Conservation (phyloP, 2,113 vertebrate genomes). For the Corythoichthys haematopterus region DNA sequence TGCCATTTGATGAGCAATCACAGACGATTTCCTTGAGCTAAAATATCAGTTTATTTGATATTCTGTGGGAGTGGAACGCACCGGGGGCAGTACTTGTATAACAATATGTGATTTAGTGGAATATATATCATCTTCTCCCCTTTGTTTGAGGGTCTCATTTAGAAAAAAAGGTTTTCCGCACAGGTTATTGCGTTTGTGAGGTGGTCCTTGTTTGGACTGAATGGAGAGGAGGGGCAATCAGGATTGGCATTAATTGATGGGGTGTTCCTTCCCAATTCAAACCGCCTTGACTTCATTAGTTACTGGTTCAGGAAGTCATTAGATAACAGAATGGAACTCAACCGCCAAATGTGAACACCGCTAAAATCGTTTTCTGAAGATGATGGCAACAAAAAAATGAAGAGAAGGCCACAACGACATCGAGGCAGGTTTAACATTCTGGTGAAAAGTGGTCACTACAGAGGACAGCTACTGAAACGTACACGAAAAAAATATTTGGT, state of each 20-base stretch:
- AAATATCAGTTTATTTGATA: slow-evolving; percentile 7
- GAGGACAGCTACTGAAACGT: too few relatives aligned
- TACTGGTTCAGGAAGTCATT: slow-evolving; percentile 62
- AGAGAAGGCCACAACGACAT: too few relatives aligned
- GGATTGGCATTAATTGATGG: slow-evolving; percentile 67
- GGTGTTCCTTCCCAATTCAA: slow-evolving; percentile 38
- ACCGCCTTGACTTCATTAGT: slow-evolving; percentile 37
- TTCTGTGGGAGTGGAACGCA: slow-evolving; percentile 68
- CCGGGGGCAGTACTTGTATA: slow-evolving; percentile 71
- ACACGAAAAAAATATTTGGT: too few relatives aligned
- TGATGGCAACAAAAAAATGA: too few relatives aligned
- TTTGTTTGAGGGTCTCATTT: slow-evolving; percentile 57
- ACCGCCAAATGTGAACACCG: too few relatives aligned
- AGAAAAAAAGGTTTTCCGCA: slow-evolving; percentile 57
- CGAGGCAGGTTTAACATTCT: too few relatives aligned
- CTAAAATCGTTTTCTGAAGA: too few relatives aligned
- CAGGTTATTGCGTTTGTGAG: slow-evolving; percentile 65
- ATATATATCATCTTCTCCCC: slow-evolving; percentile 42
- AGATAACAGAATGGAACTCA: slow-evolving; percentile 15
- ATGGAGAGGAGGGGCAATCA: slow-evolving; percentile 60
- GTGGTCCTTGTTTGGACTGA: slow-evolving; percentile 66
- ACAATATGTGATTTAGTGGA: slow-evolving; percentile 71
- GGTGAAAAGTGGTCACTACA: too few relatives aligned
- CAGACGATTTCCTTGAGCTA: slow-evolving; percentile 3
- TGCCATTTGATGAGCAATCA: slow-evolving; percentile 16